These are phyloP conservation scores for Mystacornis crossleyi DNA, from an alignment of 2,113 vertebrate species.

Conservation along the genomic window DNA sequence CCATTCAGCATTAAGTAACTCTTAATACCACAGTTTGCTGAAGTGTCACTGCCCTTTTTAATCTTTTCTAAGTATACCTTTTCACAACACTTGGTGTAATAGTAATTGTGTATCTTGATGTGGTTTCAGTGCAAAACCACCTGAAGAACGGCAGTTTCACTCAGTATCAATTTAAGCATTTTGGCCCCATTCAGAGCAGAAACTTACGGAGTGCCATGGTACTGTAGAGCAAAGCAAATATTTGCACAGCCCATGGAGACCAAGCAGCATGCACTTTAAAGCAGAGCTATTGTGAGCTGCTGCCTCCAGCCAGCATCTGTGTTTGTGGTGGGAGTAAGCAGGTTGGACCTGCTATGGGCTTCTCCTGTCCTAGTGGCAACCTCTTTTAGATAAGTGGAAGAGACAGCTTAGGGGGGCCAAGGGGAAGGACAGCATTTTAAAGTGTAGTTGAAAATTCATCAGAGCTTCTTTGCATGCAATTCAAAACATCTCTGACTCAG, in stretches of 20 bases:
- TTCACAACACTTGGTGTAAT: not conserved
- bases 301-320: not conserved
- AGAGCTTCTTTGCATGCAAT: not conserved
- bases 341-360: not conserved
- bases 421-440: not conserved
- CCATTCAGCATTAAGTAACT: not conserved
- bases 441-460: not conserved
- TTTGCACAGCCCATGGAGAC: conserved; percentile 24
- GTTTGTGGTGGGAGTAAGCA: not conserved
- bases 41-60: not conserved
- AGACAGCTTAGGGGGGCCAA: not conserved
- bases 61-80: not conserved
- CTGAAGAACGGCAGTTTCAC: conserved; percentile 32
- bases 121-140: not conserved
- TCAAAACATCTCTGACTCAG: not conserved
- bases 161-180: not conserved
- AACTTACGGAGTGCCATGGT: conserved; percentile 11
- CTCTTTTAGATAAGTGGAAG: not conserved
- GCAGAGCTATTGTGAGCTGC: not conserved
- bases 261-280: not conserved
- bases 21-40: not conserved
- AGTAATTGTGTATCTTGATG: not conserved
- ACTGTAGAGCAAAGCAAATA: conserved; percentile 24
- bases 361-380: not conserved
- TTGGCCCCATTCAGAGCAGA: conserved; percentile 15